phyloP scores from a whole-genome alignment of 2,888 invertebrate genomes.

The Eremobia ochroleuca region DNA sequence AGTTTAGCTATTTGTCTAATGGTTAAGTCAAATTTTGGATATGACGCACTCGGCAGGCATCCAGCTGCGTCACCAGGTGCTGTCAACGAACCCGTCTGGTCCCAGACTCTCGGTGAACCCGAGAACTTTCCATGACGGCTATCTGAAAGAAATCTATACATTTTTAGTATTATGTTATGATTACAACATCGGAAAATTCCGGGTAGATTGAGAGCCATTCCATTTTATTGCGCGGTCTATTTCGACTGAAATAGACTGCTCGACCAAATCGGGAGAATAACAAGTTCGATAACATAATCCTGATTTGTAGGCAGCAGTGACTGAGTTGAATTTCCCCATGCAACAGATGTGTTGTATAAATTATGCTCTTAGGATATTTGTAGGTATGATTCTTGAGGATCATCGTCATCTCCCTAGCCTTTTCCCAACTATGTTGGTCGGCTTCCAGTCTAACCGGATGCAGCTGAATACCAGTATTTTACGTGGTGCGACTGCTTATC shows the following conservation, averaged over 20 bases:
- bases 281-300: slow-evolving; percentile 48
- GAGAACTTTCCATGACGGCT: slow-evolving; percentile 67
- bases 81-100: slow-evolving; percentile 77
- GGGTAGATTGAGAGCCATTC: slow-evolving; percentile 49
- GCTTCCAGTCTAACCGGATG: too few relatives aligned
- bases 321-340: slow-evolving; percentile 10
- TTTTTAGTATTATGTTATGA: slow-evolving; percentile 47
- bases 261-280: slow-evolving; percentile 54
- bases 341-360: slow-evolving; percentile 11
- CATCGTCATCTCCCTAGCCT: too few relatives aligned
- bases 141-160: slow-evolving; percentile 41
- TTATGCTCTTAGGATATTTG: neutral
- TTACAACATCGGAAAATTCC: slow-evolving; percentile 63
- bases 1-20: slow-evolving; percentile 74
- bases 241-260: slow-evolving; percentile 59
- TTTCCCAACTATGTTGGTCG: too few relatives aligned
- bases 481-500: too few relatives aligned
- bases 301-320: slow-evolving; percentile 28
- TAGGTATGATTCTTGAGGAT: neutral
- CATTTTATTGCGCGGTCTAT: slow-evolving; percentile 60
- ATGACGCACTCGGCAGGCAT: slow-evolving; percentile 78
- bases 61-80: slow-evolving; percentile 78
- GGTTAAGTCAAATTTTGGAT: slow-evolving; percentile 74
- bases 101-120: slow-evolving; percentile 15
- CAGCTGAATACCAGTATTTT: too few relatives aligned